Percentiles rank a stretch among this genome's conserved stretches.
Evolutionary conservation across 2,797 vertebrate species (phyloP).

Genomic region (Margarornis squamiger): DNA sequence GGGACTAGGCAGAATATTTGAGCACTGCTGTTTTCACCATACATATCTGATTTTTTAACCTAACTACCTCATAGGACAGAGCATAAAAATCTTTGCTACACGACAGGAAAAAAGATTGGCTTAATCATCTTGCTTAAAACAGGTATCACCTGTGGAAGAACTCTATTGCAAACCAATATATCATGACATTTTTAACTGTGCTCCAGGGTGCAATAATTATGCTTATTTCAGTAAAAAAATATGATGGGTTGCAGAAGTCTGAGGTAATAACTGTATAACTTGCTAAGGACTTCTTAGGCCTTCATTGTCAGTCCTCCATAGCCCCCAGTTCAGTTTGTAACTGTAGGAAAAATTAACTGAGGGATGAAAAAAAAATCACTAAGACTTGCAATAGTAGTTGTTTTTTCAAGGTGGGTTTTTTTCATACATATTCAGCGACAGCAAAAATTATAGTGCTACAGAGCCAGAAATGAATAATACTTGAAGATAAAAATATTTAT

Average conservation of each 20-base stretch:
- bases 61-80: neutral
- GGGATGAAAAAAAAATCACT: neutral
- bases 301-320: neutral
- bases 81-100: neutral
- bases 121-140: neutral
- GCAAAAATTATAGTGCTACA: neutral
- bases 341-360: neutral
- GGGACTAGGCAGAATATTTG: neutral
- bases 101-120: neutral
- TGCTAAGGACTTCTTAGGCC: neutral
- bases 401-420: neutral
- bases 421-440: neutral
- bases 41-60: neutral
- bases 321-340: neutral
- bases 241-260: neutral
- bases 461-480: neutral
- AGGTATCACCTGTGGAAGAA: neutral
- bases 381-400: neutral
- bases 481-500: neutral
- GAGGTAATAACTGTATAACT: neutral
- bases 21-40: neutral
- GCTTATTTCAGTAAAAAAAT: slow-evolving; percentile 22
- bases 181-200: neutral
- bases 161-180: neutral
- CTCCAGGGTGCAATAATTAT: neutral